A percentile compares a stretch with the other conserved stretches of the same genome.
phyloP scores from a whole-genome alignment of 2,888 invertebrate species.

The Diadegma fenestrale region DNA sequence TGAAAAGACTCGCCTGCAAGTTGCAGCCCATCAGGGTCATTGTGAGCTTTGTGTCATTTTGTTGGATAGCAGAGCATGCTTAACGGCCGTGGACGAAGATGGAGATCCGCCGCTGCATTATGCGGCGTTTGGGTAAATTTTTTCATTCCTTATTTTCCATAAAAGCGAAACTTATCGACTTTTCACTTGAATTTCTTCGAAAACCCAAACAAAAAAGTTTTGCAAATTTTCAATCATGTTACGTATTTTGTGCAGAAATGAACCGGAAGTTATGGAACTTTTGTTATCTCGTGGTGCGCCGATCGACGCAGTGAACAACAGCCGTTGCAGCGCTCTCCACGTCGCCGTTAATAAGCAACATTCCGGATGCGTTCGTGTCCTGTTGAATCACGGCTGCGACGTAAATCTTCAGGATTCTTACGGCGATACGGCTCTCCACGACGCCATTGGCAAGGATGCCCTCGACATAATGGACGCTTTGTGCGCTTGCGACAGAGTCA shows the following conservation, averaged over 20 bases:
- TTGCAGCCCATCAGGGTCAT: constrained; percentile 94
- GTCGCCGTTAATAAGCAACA: constrained; percentile 95
- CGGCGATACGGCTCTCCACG: constrained; percentile 94
- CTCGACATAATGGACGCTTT: constrained; percentile 91
- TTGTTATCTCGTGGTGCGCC: constrained; percentile 90
- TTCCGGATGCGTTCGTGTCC: constrained; percentile 90
- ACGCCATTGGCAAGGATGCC: constrained; percentile 93
- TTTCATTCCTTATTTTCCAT: neutral
- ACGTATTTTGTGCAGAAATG: constrained; percentile 85
- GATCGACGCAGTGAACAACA: constrained; percentile 92
- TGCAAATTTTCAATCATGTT: neutral
- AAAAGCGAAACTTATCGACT: neutral
- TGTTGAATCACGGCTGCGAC: constrained; percentile 89
- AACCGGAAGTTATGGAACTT: constrained; percentile 90
- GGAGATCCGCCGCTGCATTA: constrained; percentile 95
- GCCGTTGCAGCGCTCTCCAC: constrained; percentile 93
- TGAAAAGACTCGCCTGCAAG: constrained; percentile 92
- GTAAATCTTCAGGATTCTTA: constrained; percentile 92
- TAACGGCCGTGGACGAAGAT: constrained; percentile 93
- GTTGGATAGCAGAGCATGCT: constrained; percentile 89
- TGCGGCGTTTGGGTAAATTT: constrained; percentile 91
- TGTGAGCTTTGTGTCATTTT: constrained; percentile 90
- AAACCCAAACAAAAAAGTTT: no score
- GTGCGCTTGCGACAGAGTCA: constrained; percentile 86
- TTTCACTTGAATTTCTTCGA: neutral